A percentile compares a stretch with the other conserved stretches of the same genome.
phyloP scores from a whole-genome alignment of 2,888 invertebrate species.

The Mechanitis mazaeus region DNA sequence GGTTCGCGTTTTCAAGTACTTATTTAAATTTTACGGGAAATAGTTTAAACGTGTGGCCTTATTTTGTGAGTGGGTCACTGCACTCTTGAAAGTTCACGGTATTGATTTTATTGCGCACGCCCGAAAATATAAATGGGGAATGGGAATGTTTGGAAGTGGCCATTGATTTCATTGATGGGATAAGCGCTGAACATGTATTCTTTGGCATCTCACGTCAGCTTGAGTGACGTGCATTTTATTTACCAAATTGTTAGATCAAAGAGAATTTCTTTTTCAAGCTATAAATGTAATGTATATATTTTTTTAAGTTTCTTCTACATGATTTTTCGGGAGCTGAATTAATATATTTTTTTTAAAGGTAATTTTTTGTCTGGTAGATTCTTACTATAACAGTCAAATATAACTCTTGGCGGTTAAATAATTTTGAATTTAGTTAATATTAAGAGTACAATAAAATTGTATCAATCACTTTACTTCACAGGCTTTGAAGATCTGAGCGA shows the following conservation, averaged over 20 bases:
- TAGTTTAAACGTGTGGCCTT: conserved; percentile 61
- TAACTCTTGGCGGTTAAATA: too few species aligned
- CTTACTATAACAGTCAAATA: too few species aligned
- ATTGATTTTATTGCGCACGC: conserved; percentile 76
- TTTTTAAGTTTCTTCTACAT: too few species aligned
- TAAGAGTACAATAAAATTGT: conserved; percentile 9
- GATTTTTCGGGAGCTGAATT: too few species aligned
- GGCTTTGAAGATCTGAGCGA: conserved; percentile 35
- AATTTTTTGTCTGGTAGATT: too few species aligned
- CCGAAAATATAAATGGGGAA: conserved; percentile 72
- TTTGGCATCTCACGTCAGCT: background rate
- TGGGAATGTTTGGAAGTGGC: conserved; percentile 41
- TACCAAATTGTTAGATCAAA: too few species aligned
- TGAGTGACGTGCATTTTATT: background rate
- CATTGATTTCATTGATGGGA: conserved; percentile 43
- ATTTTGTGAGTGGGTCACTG: conserved; percentile 70
- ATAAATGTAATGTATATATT: too few species aligned
- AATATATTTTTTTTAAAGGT: too few species aligned
- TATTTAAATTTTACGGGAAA: conserved; percentile 43
- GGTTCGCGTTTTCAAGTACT: conserved; percentile 5
- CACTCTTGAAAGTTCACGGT: conserved; percentile 72
- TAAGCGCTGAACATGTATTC: conserved; percentile 24
- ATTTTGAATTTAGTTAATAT: too few species aligned
- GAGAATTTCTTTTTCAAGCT: too few species aligned
- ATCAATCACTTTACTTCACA: conserved; percentile 35